Percentiles rank a stretch among this genome's conserved stretches.
Conservation (phyloP, 1,140 invertebrate species). For the Spodoptera litura region DNA sequence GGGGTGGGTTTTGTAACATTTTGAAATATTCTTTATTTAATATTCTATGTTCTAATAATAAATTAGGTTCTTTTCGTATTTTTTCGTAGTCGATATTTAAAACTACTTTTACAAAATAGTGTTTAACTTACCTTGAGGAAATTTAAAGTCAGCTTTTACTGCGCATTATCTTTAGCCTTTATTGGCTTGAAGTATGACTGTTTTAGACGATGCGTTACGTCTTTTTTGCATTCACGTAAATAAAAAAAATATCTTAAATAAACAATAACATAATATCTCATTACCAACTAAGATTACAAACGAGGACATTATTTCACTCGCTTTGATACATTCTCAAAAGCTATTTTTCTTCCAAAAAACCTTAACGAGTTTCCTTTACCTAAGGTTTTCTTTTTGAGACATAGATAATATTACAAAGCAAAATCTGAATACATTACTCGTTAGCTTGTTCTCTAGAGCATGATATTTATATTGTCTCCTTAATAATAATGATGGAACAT, state of each 20-base stretch:
- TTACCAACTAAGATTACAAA: constrained; percentile 23
- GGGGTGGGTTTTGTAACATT: not conserved
- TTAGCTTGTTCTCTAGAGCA: not conserved
- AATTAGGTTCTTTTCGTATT: too few relatives aligned
- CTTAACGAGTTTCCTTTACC: constrained; percentile 41
- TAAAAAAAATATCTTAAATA: not conserved
- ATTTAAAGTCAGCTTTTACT: too few relatives aligned
- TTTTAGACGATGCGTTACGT: too few relatives aligned
- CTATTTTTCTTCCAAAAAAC: constrained; percentile 25
- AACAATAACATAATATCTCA: constrained; percentile 5
- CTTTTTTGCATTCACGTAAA: too few relatives aligned
- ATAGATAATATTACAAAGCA: constrained; percentile 43
- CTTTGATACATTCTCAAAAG: constrained; percentile 33
- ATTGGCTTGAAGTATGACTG: too few relatives aligned
- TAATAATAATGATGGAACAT: not conserved
- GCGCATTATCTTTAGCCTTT: too few relatives aligned
- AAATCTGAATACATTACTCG: constrained; percentile 41
- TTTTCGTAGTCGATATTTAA: too few relatives aligned
- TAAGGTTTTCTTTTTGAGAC: constrained; percentile 38
- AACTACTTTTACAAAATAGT: too few relatives aligned
- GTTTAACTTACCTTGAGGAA: too few relatives aligned
- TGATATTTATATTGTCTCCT: constrained; percentile 28
- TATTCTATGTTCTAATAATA: too few relatives aligned
- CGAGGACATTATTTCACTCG: constrained; percentile 38
- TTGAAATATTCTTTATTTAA: not conserved